Evolutionary conservation across 2,113 vertebrate species (phyloP).

Genomic region (Lepus americanus): DNA sequence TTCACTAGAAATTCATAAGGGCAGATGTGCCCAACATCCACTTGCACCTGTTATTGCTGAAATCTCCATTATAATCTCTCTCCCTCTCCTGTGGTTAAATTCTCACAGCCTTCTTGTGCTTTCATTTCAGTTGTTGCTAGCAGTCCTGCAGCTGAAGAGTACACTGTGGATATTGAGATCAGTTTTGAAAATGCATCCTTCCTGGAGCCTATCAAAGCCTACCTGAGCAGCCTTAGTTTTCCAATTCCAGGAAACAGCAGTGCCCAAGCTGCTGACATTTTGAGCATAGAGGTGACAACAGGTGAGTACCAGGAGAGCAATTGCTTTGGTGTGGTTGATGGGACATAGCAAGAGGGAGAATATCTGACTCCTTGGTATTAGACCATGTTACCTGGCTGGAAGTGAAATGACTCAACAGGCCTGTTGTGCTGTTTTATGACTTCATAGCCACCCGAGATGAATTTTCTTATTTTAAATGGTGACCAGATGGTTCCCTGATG

Average conservation of each 20-base stretch:
- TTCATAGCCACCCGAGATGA: background rate
- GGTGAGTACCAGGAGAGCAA: constrained; percentile 76
- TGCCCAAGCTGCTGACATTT: constrained; percentile 62
- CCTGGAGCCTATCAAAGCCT: constrained; percentile 75
- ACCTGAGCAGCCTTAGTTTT: constrained; percentile 76
- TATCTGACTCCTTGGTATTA: background rate
- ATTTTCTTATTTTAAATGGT: constrained; percentile 8
- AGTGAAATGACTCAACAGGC: background rate
- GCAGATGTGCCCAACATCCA: background rate
- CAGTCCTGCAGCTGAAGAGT: constrained; percentile 36
- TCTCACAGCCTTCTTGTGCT: background rate
- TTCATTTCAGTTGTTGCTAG: constrained; percentile 79
- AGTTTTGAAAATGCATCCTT: constrained; percentile 78
- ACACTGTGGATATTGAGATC: constrained; percentile 83
- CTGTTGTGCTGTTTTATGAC: background rate
- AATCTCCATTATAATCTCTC: fast-evolving
- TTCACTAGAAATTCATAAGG: background rate
- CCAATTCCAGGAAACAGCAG: constrained; percentile 74
- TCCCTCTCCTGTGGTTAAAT: background rate
- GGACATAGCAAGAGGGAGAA: background rate
- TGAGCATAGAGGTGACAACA: constrained; percentile 84
- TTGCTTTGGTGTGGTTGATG: background rate
- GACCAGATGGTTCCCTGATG: background rate
- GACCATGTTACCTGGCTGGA: background rate
- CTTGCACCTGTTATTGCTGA: background rate